These are phyloP conservation scores for Mixornis gularis DNA, from an alignment of 2,113 vertebrate species.

Conservation along the genomic window DNA sequence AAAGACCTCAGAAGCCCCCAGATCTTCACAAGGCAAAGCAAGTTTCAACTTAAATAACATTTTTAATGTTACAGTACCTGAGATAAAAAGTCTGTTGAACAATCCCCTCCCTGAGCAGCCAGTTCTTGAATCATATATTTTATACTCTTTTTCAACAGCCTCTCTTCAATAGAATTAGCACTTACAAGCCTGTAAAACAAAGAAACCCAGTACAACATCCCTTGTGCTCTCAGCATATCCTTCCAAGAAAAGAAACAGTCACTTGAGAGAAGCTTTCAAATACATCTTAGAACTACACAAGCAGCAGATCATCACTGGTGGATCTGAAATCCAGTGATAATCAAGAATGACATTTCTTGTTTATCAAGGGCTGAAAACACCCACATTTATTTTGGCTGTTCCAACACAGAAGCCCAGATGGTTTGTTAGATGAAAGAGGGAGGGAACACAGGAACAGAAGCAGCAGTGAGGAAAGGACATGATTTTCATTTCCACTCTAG, in stretches of 20 bases:
- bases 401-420: not conserved
- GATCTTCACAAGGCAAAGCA: not conserved
- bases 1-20: not conserved
- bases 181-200: not conserved
- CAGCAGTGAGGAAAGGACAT: not conserved
- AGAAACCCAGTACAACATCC: not conserved
- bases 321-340: not conserved
- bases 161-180: not conserved
- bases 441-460: not conserved
- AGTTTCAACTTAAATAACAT: not conserved
- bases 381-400: not conserved
- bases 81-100: slow-evolving; percentile 82
- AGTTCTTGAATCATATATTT: slow-evolving; percentile 86
- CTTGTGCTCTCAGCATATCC: not conserved
- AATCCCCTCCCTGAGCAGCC: slow-evolving; percentile 83
- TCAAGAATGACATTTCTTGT: not conserved
- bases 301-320: not conserved
- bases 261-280: not conserved
- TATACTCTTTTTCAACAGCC: slow-evolving; percentile 77
- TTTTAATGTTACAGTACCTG: slow-evolving; percentile 66
- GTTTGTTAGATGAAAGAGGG: not conserved
- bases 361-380: not conserved
- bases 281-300: not conserved
- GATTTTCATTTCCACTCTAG: not conserved
- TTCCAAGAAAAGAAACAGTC: not conserved